Evolutionary conservation across 2,797 vertebrate species (phyloP).

Genomic region (Xenops minutus): DNA sequence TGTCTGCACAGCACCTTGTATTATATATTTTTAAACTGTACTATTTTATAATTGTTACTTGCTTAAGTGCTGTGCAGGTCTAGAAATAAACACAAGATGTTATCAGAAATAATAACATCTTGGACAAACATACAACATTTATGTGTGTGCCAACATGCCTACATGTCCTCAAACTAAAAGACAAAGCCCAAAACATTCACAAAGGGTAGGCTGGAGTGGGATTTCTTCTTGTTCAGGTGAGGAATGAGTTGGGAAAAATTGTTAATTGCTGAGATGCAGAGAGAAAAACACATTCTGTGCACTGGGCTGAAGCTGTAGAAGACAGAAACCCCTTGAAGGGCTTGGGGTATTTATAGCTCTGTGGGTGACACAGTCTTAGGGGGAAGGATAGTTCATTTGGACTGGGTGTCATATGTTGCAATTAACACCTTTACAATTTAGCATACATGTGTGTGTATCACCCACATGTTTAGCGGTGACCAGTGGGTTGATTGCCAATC

Average conservation of each 20-base stretch:
- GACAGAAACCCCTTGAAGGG: background rate
- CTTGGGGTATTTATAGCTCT: background rate
- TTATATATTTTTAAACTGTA: background rate
- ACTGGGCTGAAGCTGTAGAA: background rate
- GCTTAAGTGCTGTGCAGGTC: background rate
- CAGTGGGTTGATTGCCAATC: background rate
- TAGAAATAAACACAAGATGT: background rate
- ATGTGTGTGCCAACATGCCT: background rate
- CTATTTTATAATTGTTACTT: background rate
- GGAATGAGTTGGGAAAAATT: background rate
- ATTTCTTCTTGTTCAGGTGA: background rate
- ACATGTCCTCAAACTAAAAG: background rate
- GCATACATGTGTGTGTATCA: background rate
- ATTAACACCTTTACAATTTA: background rate
- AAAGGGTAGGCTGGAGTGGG: background rate
- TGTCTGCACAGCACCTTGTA: background rate
- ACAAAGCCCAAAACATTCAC: background rate
- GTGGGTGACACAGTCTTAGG: background rate
- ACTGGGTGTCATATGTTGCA: background rate
- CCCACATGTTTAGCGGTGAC: accelerated
- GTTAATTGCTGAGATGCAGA: background rate
- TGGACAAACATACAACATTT: background rate
- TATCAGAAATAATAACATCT: background rate
- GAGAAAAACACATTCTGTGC: background rate
- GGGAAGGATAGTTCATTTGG: background rate